phyloP scores from a whole-genome alignment of 2,113 vertebrate species.

The Thermophis baileyi region DNA sequence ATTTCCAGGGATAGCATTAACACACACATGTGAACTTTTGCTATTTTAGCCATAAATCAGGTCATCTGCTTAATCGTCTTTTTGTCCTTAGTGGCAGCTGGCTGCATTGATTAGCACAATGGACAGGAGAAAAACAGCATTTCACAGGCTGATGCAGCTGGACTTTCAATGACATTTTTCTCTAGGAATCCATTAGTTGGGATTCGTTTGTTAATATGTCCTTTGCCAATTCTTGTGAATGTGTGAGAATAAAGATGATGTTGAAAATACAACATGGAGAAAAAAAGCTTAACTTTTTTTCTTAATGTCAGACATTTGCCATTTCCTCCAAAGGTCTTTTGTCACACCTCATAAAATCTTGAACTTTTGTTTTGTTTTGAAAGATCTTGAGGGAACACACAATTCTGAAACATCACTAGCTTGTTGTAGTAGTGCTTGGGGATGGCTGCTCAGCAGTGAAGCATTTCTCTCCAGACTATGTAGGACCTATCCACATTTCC shows the following conservation, averaged over 20 bases:
- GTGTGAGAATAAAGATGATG: not conserved
- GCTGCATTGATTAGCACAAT: not conserved
- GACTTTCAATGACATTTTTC: not conserved
- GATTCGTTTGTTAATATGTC: not conserved
- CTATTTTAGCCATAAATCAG: conserved; percentile 16
- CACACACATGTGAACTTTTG: not conserved
- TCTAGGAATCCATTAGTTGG: conserved; percentile 1
- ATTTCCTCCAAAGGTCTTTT: not conserved
- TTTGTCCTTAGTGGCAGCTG: conserved; percentile 28
- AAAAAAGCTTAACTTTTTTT: no score
- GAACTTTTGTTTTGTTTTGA: not conserved
- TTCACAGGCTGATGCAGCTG: not conserved
- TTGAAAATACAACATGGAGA: not conserved
- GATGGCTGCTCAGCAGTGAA: not conserved
- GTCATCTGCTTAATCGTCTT: conserved; percentile 17
- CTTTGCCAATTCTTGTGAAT: not conserved
- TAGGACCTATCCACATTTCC: not conserved
- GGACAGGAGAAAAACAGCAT: not conserved
- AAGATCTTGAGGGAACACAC: not conserved
- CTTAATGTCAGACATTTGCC: not conserved
- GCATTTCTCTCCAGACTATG: not conserved
- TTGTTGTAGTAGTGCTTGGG: not conserved
- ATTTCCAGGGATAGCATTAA: conserved; percentile 5
- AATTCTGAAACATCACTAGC: not conserved
- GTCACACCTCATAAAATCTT: not conserved